These are phyloP conservation scores for Contarinia nasturtii DNA, from an alignment of 1,140 invertebrate genomes.

Conservation along the genomic window DNA sequence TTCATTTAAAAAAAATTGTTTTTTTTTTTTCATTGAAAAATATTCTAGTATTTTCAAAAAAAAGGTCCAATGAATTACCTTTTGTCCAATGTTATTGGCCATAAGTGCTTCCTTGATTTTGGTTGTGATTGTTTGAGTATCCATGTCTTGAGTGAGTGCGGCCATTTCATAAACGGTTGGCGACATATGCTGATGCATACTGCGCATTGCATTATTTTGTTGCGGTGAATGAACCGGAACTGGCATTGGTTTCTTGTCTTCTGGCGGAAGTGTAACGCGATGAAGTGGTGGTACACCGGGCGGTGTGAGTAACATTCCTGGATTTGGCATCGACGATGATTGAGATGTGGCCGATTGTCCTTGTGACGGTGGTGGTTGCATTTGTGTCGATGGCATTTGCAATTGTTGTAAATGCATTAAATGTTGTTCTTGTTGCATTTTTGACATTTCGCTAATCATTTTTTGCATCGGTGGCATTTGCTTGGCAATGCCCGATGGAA, in stretches of 20 bases:
- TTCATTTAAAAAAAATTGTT: neutral
- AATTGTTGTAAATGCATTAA: constrained; percentile 28
- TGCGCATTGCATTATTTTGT: constrained; percentile 41
- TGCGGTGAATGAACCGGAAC: constrained; percentile 21
- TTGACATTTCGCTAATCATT: constrained; percentile 47
- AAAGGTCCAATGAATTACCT: constrained; percentile 28
- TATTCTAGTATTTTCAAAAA: constrained; percentile 1
- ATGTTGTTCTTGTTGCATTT: constrained; percentile 48
- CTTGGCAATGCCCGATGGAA: constrained; percentile 46
- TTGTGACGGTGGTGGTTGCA: constrained; percentile 28
- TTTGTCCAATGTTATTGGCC: constrained; percentile 95
- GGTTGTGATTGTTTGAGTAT: constrained; percentile 90
- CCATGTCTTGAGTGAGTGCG: constrained; percentile 85
- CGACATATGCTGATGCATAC: constrained; percentile 59
- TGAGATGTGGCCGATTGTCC: constrained; percentile 33
- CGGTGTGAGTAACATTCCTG: constrained; percentile 37
- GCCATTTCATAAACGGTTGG: constrained; percentile 91
- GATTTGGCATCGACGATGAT: constrained; percentile 22
- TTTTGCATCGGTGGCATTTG: constrained; percentile 59
- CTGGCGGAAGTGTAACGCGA: constrained; percentile 33
- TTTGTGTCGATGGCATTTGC: constrained; percentile 29
- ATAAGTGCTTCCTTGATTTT: constrained; percentile 92
- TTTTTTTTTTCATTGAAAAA: neutral
- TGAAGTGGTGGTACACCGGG: constrained; percentile 42
- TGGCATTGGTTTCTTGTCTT: constrained; percentile 30